phyloP scores from a whole-genome alignment of 1,140 invertebrate species.

The Ladona fulva region DNA sequence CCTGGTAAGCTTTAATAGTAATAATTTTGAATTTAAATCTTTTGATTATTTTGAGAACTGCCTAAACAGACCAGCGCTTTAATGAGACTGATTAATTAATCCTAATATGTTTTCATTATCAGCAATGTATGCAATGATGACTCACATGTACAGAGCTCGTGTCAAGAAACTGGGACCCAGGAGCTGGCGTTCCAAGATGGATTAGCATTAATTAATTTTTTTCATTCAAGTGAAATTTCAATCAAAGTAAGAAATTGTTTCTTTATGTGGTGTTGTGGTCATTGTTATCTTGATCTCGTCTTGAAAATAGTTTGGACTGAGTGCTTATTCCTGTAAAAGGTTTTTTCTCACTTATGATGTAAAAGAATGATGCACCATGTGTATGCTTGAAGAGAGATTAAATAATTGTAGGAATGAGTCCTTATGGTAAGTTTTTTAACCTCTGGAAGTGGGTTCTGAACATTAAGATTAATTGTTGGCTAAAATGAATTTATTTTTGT shows the following conservation, averaged over 20 bases:
- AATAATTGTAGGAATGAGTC: no score
- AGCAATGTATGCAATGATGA: conserved; percentile 62
- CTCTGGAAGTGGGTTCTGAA: no score
- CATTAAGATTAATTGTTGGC: no score
- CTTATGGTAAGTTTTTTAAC: no score
- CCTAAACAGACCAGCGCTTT: conserved; percentile 3
- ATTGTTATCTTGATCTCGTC: neutral
- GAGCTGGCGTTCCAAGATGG: conserved; percentile 21
- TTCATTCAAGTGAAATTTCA: neutral
- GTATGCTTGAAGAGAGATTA: no score
- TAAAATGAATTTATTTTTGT: no score
- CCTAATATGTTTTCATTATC: conserved; percentile 26
- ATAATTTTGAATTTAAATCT: no score
- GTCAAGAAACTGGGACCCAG: conserved; percentile 46
- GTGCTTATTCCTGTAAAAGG: neutral
- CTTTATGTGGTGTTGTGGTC: neutral
- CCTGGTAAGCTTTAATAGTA: conserved; percentile 39
- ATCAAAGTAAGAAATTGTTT: neutral
- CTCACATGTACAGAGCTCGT: conserved; percentile 63
- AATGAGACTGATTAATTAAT: neutral
- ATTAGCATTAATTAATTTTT: neutral
- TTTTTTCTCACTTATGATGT: no score
- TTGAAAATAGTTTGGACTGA: neutral
- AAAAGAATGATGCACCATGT: no score
- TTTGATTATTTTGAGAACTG: neutral